Base-by-base conservation (phyloP, 2,888 invertebrate species). In the Abscondita cerata region DNA sequence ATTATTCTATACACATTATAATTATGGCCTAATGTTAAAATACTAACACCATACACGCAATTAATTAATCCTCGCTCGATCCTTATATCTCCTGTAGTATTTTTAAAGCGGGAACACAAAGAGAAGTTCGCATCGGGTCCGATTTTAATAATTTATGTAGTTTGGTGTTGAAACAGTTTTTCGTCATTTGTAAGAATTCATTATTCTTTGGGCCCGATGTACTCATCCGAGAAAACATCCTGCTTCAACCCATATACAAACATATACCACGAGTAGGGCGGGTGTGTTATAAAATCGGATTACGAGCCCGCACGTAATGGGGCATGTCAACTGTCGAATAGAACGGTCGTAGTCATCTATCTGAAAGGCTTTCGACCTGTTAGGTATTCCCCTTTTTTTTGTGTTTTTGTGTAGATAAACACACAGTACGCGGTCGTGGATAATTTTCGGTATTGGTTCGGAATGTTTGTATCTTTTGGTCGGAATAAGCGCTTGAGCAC, bases 301-400 rank as follows among this genome's bases (percentile, higher is more conserved):
- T 56, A 62, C 62, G 56, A 57, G 56, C 57, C 62, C 62, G 62
- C 56, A 56, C 62, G 62, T 62, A 62, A 62, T 62, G 62, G 62
- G 57, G 57, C 62, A 62, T 62, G 62, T 62, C 62, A 61, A 62
- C 62, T 57, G 56, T 62, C 52, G 62, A 62, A 62, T 57, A 36
- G 52, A 57, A 46, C 47, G 46, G 52, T 31, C 56, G 62, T 62
- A 57, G 56, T 57, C 62, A 57, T 62, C 52, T 57, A 38, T 62
- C 40, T 47, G 57, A 62, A 52, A 62, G 47, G 52, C 57, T 52
- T 46, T 56, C 61, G 40, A 54, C 54, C 59, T 53, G 54, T 25
- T 38, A 44, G 44, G 51, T 52, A 46, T 31, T 33, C 18, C 41
- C 44, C 52, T 59, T 59, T 52, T 36, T 51, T 51, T 52, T n/a